Conservation (phyloP, 2,888 invertebrate genomes). For the Drosophila stalkeri region DNA sequence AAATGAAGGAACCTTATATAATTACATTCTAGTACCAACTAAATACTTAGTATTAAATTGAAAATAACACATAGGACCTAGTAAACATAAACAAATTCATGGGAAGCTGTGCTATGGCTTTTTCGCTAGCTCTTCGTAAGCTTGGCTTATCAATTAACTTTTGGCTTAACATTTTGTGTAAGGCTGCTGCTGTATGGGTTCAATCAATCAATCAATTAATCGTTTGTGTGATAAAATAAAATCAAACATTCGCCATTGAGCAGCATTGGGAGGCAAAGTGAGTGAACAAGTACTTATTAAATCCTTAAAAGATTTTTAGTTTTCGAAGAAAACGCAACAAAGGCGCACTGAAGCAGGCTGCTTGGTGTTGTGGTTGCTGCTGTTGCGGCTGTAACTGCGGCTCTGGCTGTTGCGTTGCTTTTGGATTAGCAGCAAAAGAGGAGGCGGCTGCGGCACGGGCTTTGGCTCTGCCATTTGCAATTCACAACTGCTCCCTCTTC, state of each 20-base stretch:
- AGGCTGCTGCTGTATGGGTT: constrained; percentile 66
- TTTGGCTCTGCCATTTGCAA: constrained; percentile 59
- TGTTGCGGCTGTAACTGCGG: constrained; percentile 32
- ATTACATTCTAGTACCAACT: constrained; percentile 53
- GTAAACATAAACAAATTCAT: constrained; percentile 67
- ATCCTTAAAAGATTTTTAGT: constrained; percentile 72
- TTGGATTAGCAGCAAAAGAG: constrained; percentile 82
- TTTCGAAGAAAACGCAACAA: constrained; percentile 71
- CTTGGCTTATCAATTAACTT: constrained; percentile 78
- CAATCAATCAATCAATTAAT: constrained; percentile 14
- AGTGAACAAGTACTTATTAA: constrained; percentile 28
- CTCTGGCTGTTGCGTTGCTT: constrained; percentile 50
- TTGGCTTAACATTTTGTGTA: constrained; percentile 73
- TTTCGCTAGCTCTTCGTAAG: constrained; percentile 64
- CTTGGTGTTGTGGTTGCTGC: constrained; percentile 39
- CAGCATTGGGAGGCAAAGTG: constrained; percentile 56
- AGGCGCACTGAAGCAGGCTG: constrained; percentile 68
- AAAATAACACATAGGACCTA: constrained; percentile 30
- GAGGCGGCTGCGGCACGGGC: constrained; percentile 43
- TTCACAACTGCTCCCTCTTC: constrained; percentile 82
- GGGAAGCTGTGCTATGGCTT: constrained; percentile 71
- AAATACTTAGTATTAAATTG: constrained; percentile 29
- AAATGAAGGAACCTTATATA: constrained; percentile 60
- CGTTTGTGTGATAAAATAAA: constrained; percentile 20
- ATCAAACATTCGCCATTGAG: constrained; percentile 22